These are phyloP conservation scores for Toxonevra muliebris DNA, from an alignment of 2,888 invertebrate species.

Conservation along the genomic window DNA sequence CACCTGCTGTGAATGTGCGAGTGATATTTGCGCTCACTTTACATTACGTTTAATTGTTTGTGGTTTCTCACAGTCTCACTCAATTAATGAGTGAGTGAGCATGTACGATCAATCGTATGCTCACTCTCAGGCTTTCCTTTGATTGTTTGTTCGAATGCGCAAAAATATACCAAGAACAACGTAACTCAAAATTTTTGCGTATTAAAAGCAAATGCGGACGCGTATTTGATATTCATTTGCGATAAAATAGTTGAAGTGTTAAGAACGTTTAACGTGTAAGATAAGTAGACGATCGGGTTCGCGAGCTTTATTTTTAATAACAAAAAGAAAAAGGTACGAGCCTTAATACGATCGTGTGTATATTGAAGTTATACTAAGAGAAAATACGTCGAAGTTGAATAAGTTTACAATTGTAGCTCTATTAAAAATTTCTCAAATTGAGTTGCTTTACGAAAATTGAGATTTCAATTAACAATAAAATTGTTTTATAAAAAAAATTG, in stretches of 20 bases:
- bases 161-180: not conserved
- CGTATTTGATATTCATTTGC: constrained; percentile 49
- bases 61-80: no score
- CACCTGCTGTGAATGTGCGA: no score
- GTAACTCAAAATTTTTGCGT: not conserved
- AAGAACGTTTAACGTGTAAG: constrained; percentile 44
- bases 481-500: constrained; percentile 22
- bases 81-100: no score
- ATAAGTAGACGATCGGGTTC: constrained; percentile 29
- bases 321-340: constrained; percentile 35
- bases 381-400: constrained; percentile 40
- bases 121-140: not conserved
- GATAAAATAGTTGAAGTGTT: constrained; percentile 58
- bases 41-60: no score
- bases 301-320: constrained; percentile 29
- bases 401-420: constrained; percentile 33
- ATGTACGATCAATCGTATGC: not conserved
- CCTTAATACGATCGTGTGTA: constrained; percentile 31
- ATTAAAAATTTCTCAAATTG: constrained; percentile 14
- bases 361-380: constrained; percentile 19
- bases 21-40: no score
- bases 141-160: not conserved
- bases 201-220: constrained; percentile 39
- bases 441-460: constrained; percentile 31
- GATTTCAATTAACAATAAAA: constrained; percentile 23